Percentiles rank a stretch among this genome's conserved stretches.
Conservation (phyloP, 2,113 vertebrate species). For the Dipodomys spectabilis region DNA sequence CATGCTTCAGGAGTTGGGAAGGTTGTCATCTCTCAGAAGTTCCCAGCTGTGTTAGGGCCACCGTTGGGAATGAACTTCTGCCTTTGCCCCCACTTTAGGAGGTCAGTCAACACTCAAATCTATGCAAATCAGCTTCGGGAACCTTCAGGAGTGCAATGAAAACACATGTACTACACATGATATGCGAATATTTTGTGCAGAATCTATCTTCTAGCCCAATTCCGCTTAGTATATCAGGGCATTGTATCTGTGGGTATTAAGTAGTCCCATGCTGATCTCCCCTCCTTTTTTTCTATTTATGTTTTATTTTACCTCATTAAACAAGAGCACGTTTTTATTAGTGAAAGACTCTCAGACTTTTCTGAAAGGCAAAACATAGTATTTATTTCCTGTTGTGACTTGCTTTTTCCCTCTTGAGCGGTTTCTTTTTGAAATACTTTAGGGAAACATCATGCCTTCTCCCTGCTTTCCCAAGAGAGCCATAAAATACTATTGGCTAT, state of each 20-base stretch:
- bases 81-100: not conserved
- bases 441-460: constrained; percentile 44
- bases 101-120: not conserved
- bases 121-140: not conserved
- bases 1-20: not conserved
- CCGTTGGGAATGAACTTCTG: too few relatives aligned
- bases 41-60: not conserved
- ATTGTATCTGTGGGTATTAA: not conserved
- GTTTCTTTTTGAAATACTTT: constrained; percentile 54
- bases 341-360: not conserved
- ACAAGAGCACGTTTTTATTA: constrained; percentile 40
- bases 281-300: not conserved
- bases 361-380: constrained; percentile 37
- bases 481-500: constrained; percentile 64
- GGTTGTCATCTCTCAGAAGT: not conserved
- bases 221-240: not conserved
- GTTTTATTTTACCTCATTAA: constrained; percentile 30
- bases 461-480: constrained; percentile 59
- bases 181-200: not conserved
- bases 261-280: not conserved
- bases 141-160: not conserved
- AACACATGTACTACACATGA: not conserved
- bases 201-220: not conserved
- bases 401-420: constrained; percentile 23
- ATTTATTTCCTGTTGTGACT: constrained; percentile 56